These are phyloP conservation scores for Oxyura jamaicensis DNA, from an alignment of 2,113 vertebrate species.

Conservation along the genomic window DNA sequence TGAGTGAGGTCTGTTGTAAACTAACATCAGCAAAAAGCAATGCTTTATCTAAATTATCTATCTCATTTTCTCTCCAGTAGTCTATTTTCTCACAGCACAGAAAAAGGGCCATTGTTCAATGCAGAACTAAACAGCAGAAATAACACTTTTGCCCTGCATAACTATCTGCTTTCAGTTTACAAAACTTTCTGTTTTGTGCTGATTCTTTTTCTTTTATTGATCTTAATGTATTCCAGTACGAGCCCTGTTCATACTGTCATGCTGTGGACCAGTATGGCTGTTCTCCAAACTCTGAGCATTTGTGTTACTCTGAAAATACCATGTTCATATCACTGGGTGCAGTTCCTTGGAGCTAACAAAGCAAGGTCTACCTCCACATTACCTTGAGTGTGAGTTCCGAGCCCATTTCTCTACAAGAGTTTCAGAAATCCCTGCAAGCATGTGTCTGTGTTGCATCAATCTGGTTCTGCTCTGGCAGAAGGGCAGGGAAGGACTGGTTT, in stretches of 20 bases:
- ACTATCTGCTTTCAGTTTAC: neutral
- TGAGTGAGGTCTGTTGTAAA: neutral
- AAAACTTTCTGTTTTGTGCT: neutral
- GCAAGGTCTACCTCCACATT: neutral
- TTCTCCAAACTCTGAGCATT: neutral
- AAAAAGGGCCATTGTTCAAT: neutral
- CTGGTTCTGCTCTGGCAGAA: too few relatives aligned
- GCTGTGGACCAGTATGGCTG: neutral
- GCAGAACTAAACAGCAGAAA: neutral
- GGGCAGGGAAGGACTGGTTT: too few relatives aligned
- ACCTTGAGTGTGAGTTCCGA: neutral
- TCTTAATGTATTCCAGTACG: neutral
- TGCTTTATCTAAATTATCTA: neutral
- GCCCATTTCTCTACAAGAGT: too few relatives aligned
- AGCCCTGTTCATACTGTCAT: too few relatives aligned
- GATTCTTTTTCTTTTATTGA: neutral
- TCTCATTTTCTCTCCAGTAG: accelerated
- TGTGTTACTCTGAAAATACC: neutral
- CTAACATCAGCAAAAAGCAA: neutral
- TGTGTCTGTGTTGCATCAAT: too few relatives aligned
- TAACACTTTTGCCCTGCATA: neutral
- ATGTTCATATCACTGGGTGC: neutral
- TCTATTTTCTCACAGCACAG: neutral
- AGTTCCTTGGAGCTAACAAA: neutral
- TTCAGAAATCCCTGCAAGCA: too few relatives aligned